phyloP scores from a whole-genome alignment of 1,140 invertebrate species.

The Lineus longissimus region DNA sequence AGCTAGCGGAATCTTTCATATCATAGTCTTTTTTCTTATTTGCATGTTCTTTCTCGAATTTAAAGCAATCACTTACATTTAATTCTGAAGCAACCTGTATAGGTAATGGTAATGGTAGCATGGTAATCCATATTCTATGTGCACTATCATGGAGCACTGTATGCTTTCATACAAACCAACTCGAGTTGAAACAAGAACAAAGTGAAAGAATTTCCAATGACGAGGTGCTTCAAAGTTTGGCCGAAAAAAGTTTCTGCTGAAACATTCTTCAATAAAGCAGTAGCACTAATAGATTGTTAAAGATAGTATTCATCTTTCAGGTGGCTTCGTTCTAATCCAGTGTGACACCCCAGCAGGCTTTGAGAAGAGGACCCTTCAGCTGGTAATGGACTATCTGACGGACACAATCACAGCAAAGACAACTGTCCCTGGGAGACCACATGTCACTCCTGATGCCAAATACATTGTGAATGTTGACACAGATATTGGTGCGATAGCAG shows the following conservation, averaged over 20 bases:
- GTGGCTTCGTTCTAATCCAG: slow-evolving; percentile 70
- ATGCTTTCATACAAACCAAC: too few relatives aligned
- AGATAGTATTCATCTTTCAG: slow-evolving; percentile 48
- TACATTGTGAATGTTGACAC: slow-evolving; percentile 68
- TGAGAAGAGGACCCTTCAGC: slow-evolving; percentile 52
- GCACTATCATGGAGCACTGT: too few relatives aligned
- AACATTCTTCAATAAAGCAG: too few relatives aligned
- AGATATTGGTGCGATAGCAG: slow-evolving; percentile 66
- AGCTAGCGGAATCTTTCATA: too few relatives aligned
- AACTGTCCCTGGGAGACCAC: slow-evolving; percentile 64
- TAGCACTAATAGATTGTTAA: too few relatives aligned
- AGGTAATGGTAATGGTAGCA: too few relatives aligned
- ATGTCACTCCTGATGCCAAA: slow-evolving; percentile 69
- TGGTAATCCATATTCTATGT: too few relatives aligned
- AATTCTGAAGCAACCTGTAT: neutral
- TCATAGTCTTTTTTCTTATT: too few relatives aligned
- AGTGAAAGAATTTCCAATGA: too few relatives aligned
- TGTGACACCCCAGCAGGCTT: slow-evolving; percentile 61
- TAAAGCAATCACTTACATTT: neutral
- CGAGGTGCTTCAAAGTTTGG: too few relatives aligned
- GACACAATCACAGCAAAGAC: slow-evolving; percentile 69
- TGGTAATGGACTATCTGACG: slow-evolving; percentile 73
- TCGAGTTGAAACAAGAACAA: too few relatives aligned
- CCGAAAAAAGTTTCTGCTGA: too few relatives aligned
- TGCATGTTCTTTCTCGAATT: neutral